These are phyloP conservation scores for Manis javanica DNA, from an alignment of 2,797 vertebrate genomes.

Conservation along the genomic window DNA sequence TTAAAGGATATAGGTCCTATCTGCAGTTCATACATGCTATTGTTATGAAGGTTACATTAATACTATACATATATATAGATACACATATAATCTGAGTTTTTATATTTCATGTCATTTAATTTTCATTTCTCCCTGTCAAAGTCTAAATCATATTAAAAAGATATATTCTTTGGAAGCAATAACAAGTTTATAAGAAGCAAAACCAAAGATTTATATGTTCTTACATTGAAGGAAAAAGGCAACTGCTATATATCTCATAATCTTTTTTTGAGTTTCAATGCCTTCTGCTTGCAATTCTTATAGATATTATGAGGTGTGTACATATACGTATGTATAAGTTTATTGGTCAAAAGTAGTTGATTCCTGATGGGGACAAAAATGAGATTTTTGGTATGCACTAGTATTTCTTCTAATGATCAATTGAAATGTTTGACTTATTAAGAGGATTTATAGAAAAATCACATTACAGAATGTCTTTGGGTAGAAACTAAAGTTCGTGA, in stretches of 20 bases:
- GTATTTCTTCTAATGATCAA: neutral
- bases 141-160: neutral
- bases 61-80: neutral
- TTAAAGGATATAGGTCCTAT: neutral
- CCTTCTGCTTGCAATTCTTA: neutral
- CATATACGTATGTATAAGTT: neutral
- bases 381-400: neutral
- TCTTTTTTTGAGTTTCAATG: neutral
- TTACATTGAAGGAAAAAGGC: conserved; percentile 6
- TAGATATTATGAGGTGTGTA: neutral
- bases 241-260: neutral
- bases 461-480: conserved; percentile 18
- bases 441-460: neutral
- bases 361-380: neutral
- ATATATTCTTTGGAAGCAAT: neutral
- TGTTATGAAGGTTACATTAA: neutral
- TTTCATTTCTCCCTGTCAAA: conserved; percentile 31
- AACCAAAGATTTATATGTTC: conserved; percentile 48
- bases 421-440: conserved; percentile 9
- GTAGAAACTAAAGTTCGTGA: neutral
- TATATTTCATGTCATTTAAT: neutral
- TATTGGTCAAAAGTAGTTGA: neutral
- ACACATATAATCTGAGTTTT: neutral
- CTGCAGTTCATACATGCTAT: neutral
- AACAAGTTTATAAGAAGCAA: conserved; percentile 25